Base-by-base conservation (phyloP, 1,140 invertebrate genomes). In the Himalopsyche phryganea region DNA sequence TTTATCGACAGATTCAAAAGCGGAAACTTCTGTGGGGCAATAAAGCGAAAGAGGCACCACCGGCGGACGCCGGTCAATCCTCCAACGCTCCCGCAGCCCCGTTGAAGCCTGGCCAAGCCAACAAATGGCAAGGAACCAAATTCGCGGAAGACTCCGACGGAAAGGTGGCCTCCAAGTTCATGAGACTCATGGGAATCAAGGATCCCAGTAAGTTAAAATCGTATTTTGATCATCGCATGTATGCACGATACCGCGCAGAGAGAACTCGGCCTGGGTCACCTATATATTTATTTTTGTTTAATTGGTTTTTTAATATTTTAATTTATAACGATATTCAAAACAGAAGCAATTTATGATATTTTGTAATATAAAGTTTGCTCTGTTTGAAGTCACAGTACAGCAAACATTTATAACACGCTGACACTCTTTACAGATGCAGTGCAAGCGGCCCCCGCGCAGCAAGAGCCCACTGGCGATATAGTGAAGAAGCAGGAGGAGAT, bases 161-260 rank as follows among this genome's bases (percentile, higher is more conserved):
- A 36, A 79, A 92, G 77, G 88, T 94, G 54, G 88, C 90, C 0
- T 91, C 88, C n/a, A 98, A 98, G 76, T 98, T 97, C 73, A 91
- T 94, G 74, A 82, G 94, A 61, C 76, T 98, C 7, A 97, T 98
- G 94, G 95, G 95, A 36, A 96, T 97, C 42, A 94, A 90, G 72
- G 81, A 83, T 15, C 81, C 72, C 33, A 79, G 73, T 69, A 63
- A 52, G 69, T 56, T 13, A 23, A 45, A 3, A 51, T 50, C 1
- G n/a, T n/a, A n/a, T n/a, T n/a, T n/a, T n/a, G n/a, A n/a, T n/a
- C n/a, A n/a, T n/a, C n/a, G n/a, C n/a, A n/a, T n/a, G n/a, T n/a
- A n/a, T n/a, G n/a, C n/a, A n/a, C n/a, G n/a, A n/a, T n/a, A n/a
- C n/a, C n/a, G n/a, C n/a, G n/a, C n/a, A n/a, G n/a, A n/a, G n/a